Evolutionary conservation across 1,140 invertebrate species (phyloP).

Genomic region (Thaumetopoea pityocampa): DNA sequence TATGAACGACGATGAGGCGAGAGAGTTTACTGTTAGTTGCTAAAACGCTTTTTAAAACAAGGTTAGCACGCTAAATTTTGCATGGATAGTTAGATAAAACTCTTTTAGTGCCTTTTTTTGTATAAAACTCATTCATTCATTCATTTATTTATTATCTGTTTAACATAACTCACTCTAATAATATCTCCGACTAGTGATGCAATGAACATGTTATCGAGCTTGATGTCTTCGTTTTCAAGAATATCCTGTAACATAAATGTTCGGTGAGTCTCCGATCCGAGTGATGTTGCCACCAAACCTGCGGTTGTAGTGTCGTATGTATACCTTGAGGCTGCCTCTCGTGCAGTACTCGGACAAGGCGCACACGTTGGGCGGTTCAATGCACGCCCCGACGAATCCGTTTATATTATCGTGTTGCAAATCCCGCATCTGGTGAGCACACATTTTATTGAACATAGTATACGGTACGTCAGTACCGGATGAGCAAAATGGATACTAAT

Average conservation of each 20-base stretch:
- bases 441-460: constrained; percentile 9
- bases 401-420: constrained; percentile 94
- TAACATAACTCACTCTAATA: constrained; percentile 83
- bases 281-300: not conserved
- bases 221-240: constrained; percentile 92
- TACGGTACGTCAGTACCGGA: constrained; percentile 3
- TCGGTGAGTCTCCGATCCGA: too few relatives aligned
- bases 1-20: too few relatives aligned
- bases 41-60: too few relatives aligned
- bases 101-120: too few relatives aligned
- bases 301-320: too few relatives aligned
- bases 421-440: constrained; percentile 85
- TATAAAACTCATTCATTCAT: too few relatives aligned
- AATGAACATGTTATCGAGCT: constrained; percentile 94
- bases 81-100: too few relatives aligned
- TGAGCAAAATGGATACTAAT: too few relatives aligned
- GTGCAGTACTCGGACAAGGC: constrained; percentile 94
- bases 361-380: constrained; percentile 92
- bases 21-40: too few relatives aligned
- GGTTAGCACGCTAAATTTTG: too few relatives aligned
- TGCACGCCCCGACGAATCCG: constrained; percentile 95
- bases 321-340: constrained; percentile 90
- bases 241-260: constrained; percentile 91
- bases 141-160: too few relatives aligned
- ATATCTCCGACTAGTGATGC: constrained; percentile 92